Conservation (phyloP, 2,888 invertebrate species). For the Brachycybe producta region DNA sequence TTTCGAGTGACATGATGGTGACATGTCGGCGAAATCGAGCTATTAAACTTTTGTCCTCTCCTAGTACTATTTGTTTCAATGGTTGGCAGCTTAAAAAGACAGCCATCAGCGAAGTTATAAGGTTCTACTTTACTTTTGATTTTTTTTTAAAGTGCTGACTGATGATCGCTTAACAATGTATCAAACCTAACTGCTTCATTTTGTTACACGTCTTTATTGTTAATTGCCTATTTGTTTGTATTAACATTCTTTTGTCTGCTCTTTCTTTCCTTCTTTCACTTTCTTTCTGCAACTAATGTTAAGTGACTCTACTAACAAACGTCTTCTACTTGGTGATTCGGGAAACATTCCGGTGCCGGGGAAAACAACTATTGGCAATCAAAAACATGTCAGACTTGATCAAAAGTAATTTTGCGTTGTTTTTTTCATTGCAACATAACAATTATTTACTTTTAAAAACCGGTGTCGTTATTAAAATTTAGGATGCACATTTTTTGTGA, state of each 20-base stretch:
- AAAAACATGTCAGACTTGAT: slow-evolving; percentile 70
- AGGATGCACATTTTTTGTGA: neutral
- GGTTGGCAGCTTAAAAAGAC: slow-evolving; percentile 20
- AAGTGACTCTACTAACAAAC: slow-evolving; percentile 84
- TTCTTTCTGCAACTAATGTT: too few relatives aligned
- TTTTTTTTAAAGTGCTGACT: too few relatives aligned
- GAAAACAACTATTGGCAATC: slow-evolving; percentile 61
- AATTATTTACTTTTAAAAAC: too few relatives aligned
- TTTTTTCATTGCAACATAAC: too few relatives aligned
- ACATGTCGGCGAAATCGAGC: slow-evolving; percentile 72
- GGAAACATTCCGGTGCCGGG: slow-evolving; percentile 80
- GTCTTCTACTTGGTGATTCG: slow-evolving; percentile 80
- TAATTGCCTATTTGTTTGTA: too few relatives aligned
- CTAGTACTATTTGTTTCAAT: slow-evolving; percentile 14
- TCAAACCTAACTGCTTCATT: too few relatives aligned
- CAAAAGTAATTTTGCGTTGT: slow-evolving; percentile 32
- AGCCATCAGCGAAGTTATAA: slow-evolving; percentile 17
- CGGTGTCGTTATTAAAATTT: neutral
- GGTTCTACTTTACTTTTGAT: slow-evolving; percentile 44
- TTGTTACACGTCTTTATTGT: too few relatives aligned
- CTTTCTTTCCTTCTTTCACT: too few relatives aligned
- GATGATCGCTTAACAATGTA: too few relatives aligned
- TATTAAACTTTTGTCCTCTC: slow-evolving; percentile 33
- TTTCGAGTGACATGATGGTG: slow-evolving; percentile 56
- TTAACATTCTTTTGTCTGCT: too few relatives aligned